These are phyloP conservation scores for Onychostruthus taczanowskii DNA, from an alignment of 2,113 vertebrate genomes.

Conservation along the genomic window DNA sequence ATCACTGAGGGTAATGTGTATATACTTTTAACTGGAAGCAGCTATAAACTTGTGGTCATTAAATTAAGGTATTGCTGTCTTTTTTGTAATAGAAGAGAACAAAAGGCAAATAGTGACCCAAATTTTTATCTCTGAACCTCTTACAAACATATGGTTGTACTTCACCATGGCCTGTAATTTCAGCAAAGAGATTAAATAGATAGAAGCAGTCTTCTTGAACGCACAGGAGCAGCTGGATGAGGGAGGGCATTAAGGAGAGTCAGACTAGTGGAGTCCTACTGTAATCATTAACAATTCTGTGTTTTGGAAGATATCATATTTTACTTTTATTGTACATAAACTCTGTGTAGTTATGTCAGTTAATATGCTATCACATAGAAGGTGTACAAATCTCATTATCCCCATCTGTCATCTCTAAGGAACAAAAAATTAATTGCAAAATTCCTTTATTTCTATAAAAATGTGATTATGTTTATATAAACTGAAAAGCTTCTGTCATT, in stretches of 20 bases:
- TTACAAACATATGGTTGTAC: neutral
- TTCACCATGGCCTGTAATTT: neutral
- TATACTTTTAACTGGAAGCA: neutral
- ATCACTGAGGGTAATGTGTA: neutral
- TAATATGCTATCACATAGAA: neutral
- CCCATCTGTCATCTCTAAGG: neutral
- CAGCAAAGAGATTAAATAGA: neutral
- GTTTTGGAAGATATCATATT: neutral
- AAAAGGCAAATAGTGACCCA: neutral
- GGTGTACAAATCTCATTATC: neutral
- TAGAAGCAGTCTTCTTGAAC: neutral
- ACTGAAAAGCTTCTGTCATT: neutral
- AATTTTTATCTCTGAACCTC: neutral
- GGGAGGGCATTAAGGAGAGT: neutral
- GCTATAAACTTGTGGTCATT: neutral
- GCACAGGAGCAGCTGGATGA: neutral
- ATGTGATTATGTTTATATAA: neutral
- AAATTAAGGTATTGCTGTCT: neutral
- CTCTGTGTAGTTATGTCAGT: neutral
- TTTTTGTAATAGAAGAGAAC: neutral
- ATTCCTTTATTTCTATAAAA: neutral
- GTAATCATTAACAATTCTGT: neutral
- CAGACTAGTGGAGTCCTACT: neutral
- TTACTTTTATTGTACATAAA: neutral
- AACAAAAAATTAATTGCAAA: neutral